Evolutionary conservation across 2,113 vertebrate species (phyloP), one percentile per base, ranked within the genome.

Genomic region (Ammodytes dubius): DNA sequence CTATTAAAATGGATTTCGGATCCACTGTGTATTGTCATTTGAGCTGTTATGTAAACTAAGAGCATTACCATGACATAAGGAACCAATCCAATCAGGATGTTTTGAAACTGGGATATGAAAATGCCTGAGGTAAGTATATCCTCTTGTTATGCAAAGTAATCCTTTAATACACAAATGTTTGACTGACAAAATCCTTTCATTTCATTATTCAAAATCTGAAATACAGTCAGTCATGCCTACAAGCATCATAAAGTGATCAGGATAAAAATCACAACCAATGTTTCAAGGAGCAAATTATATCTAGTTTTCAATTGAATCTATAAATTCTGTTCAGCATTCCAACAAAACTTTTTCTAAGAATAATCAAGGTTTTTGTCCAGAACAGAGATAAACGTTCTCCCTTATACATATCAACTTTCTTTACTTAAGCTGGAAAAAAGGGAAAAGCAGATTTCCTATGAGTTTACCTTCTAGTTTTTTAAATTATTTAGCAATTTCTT

Each of bases 21-120:
- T 43, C 49, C 35, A 4, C 47, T 3, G 35, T 49, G 70, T 57
- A 60, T 67, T 85, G 83, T 79, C 66, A 59, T 76, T 84, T 81
- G 53, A 87, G 61, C 60, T 5, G 69, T 88, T 88, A 87, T 69
- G 61, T 85, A 88, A 90, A 87, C 87, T 85, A 85, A 90, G 79
- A 90, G 83, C 84, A 87, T 85, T 81, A 90, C 50, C 40, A 19
- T 80, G 74, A 71, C 73, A 75, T 66, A 70, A 79, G 64, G 60
- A 52, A 50, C 42, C 35, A 54, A 82, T 80, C 80, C 80, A 73
- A 74, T 43, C 50, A 71, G 64, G 49, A 74, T 6, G 17, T 37
- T 8, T 3, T 46, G 2, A 27, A 40, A 61, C 13, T 52, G 27
- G 14, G 35, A 64, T 45, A 17, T 39, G 15, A 56, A 54, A 39